These are phyloP conservation scores for Caenorhabditis briggsae DNA, from an alignment of 1,140 invertebrate genomes.

Conservation along the genomic window DNA sequence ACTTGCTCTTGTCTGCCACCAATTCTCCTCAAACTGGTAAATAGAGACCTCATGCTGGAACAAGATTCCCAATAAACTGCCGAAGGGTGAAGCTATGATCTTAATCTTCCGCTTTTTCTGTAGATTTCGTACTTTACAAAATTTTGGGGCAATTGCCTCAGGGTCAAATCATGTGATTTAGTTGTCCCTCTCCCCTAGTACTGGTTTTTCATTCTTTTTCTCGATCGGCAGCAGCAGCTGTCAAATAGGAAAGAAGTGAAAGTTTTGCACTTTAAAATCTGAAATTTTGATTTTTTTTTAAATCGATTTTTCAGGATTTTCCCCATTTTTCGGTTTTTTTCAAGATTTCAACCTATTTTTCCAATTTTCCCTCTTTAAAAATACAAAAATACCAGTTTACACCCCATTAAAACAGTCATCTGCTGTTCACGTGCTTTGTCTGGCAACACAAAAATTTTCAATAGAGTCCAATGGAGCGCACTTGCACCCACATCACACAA, in stretches of 20 bases:
- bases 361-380: not conserved
- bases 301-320: too few species aligned
- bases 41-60: too few species aligned
- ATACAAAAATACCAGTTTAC: constrained; percentile 27
- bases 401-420: not conserved
- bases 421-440: constrained; percentile 6
- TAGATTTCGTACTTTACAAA: constrained; percentile 26
- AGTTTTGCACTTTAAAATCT: not conserved
- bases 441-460: too few species aligned
- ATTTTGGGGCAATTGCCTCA: too few species aligned
- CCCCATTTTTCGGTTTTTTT: too few species aligned
- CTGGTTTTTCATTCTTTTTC: not conserved
- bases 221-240: constrained; percentile 9
- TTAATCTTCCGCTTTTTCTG: not conserved
- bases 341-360: not conserved
- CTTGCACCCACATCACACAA: not conserved
- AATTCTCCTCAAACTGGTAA: too few species aligned
- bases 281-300: too few species aligned
- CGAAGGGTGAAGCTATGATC: not conserved
- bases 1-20: too few species aligned
- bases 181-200: not conserved
- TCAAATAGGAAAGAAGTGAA: not conserved
- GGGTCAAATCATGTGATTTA: constrained; percentile 43
- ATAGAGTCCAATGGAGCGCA: not conserved
- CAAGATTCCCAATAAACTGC: too few species aligned